A percentile compares a stretch with the other conserved stretches of the same genome.
Conservation (phyloP, 2,888 invertebrate genomes). For the Dasypogon diadema region DNA sequence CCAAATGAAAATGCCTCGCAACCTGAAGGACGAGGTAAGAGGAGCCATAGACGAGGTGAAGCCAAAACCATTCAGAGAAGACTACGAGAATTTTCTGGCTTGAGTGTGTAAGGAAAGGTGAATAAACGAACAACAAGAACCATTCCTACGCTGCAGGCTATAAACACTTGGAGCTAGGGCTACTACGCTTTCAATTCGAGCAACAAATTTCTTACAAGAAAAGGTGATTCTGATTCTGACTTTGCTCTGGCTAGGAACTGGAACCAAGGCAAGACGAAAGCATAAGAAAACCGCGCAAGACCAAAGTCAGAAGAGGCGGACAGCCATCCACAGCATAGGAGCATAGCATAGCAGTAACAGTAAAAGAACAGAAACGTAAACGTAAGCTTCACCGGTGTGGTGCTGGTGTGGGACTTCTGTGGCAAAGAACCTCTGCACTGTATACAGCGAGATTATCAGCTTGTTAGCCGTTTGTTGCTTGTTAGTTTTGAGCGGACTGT, state of each 20-base stretch:
- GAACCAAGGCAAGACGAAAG: conserved; percentile 1
- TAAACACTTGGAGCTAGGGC: conserved; percentile 26
- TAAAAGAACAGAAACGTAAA: not conserved
- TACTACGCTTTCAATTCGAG: conserved; percentile 1
- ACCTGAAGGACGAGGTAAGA: conserved; percentile 17
- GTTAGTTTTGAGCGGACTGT: conserved; percentile 49
- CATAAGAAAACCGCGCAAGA: conserved; percentile 7
- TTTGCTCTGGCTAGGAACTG: conserved; percentile 10
- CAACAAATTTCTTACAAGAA: conserved; percentile 2
- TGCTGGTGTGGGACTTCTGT: conserved; percentile 45
- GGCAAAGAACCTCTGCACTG: conserved; percentile 44
- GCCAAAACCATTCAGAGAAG: not conserved
- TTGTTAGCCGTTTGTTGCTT: conserved; percentile 51
- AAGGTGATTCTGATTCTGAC: conserved; percentile 32
- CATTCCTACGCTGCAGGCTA: not conserved
- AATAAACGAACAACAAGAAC: conserved; percentile 49
- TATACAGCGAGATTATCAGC: conserved; percentile 51
- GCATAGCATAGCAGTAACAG: not conserved
- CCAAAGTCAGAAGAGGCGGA: conserved; percentile 53
- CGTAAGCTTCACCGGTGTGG: conserved; percentile 26
- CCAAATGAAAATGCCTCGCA: conserved; percentile 31
- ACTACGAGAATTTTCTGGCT: conserved; percentile 27
- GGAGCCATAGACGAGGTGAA: conserved; percentile 21
- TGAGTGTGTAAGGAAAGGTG: conserved; percentile 36
- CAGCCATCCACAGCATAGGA: conserved; percentile 3